Evolutionary conservation across 2,113 vertebrate genomes (phyloP).

Genomic region (Mormyrus iriodes): DNA sequence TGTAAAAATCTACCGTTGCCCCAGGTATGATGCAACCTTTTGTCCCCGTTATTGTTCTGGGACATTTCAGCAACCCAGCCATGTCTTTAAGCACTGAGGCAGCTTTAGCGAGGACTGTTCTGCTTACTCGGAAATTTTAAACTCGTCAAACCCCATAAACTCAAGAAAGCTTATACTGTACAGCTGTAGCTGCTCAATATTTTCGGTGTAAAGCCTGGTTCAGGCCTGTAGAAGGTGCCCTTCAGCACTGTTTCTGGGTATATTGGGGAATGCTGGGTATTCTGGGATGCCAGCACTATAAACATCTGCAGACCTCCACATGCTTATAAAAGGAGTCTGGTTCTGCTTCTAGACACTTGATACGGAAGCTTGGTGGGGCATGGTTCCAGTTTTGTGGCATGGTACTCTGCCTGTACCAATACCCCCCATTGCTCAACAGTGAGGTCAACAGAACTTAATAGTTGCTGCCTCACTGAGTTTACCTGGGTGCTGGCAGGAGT

Average conservation of each 20-base stretch:
- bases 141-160: neutral
- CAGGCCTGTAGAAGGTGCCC: neutral
- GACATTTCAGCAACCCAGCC: neutral
- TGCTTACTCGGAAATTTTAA: neutral
- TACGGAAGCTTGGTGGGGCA: neutral
- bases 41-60: neutral
- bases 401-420: slow-evolving; percentile 1
- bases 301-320: neutral
- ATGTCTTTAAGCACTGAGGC: neutral
- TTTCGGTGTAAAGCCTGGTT: neutral
- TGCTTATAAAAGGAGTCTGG: slow-evolving; percentile 22
- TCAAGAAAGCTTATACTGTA: neutral
- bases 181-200: neutral
- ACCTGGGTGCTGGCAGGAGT: slow-evolving; percentile 13
- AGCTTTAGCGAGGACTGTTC: neutral
- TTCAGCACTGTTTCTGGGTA: neutral
- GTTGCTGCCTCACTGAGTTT: neutral
- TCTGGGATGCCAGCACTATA: neutral
- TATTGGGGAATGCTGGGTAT: neutral
- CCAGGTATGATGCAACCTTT: neutral
- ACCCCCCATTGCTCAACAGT: slow-evolving; percentile 6
- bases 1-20: neutral
- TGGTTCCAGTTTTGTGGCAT: neutral
- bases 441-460: slow-evolving; percentile 18
- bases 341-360: slow-evolving; percentile 8